Percentiles rank a stretch among this genome's conserved stretches.
Conservation (phyloP, 2,888 invertebrate genomes). For the Trachelus iudaicus region DNA sequence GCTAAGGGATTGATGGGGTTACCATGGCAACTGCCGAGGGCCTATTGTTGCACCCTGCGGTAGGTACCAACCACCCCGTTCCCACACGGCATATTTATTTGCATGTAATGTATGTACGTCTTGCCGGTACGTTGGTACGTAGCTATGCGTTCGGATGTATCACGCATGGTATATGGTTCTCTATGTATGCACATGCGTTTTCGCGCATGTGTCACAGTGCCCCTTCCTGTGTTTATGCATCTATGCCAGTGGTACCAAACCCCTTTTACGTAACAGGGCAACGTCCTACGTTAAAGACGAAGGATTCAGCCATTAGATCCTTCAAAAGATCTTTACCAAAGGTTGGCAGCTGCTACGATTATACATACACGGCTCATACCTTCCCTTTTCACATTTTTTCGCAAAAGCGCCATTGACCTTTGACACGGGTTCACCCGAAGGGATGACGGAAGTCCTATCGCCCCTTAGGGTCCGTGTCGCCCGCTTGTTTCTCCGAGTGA, state of each 20-base stretch:
- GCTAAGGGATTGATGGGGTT: constrained; percentile 66
- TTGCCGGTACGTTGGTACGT: constrained; percentile 26
- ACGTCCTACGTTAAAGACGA: constrained; percentile 63
- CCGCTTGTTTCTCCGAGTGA: too few relatives aligned
- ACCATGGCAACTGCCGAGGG: constrained; percentile 60
- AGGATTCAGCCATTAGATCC: constrained; percentile 23
- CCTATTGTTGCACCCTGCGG: constrained; percentile 64
- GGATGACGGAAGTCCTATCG: too few relatives aligned
- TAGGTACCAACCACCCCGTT: constrained; percentile 35
- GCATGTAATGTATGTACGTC: constrained; percentile 46
- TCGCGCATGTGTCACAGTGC: constrained; percentile 1
- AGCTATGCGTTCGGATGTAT: not conserved
- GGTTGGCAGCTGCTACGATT: too few relatives aligned
- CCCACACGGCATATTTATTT: constrained; percentile 63
- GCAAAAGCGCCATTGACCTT: too few relatives aligned
- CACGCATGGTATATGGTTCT: not conserved
- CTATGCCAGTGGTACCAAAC: constrained; percentile 65
- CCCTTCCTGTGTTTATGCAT: constrained; percentile 53
- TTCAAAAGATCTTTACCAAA: too few relatives aligned
- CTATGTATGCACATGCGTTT: constrained; percentile 9
- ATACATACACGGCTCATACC: too few relatives aligned
- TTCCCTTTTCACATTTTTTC: too few relatives aligned
- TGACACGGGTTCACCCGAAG: too few relatives aligned
- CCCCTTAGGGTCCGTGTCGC: too few relatives aligned
- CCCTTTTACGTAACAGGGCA: constrained; percentile 56